Evolutionary conservation across 2,888 invertebrate species (phyloP).

Genomic region (Timandra comae): DNA sequence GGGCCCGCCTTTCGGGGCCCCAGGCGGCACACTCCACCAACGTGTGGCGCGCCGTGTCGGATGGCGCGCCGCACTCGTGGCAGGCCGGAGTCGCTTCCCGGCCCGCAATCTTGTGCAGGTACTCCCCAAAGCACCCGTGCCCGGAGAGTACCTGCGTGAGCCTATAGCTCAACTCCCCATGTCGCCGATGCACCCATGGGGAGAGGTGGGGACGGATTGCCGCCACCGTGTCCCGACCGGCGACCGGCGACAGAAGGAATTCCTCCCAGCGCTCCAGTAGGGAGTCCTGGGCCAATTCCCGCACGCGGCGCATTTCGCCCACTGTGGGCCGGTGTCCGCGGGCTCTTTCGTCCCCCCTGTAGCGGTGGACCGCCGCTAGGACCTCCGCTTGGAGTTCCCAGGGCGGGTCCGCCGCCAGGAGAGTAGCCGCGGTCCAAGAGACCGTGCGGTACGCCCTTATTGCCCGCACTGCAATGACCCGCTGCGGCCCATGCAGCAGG

Average conservation of each 20-base stretch:
- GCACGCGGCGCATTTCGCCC: not conserved
- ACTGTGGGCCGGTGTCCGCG: slow-evolving; percentile 5
- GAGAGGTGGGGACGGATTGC: not conserved
- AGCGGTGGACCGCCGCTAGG: not conserved
- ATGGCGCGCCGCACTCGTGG: no score
- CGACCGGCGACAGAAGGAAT: no score
- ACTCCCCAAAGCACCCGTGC: not conserved
- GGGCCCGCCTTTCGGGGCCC: no score
- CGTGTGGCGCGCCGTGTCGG: no score
- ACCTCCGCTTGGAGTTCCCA: not conserved
- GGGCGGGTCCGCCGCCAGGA: slow-evolving; percentile 1
- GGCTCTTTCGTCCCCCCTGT: not conserved
- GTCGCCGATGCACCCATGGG: not conserved
- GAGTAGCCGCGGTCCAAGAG: not conserved
- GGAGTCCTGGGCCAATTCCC: not conserved
- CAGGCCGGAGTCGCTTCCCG: no score
- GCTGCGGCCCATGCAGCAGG: not conserved
- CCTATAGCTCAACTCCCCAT: not conserved
- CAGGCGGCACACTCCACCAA: no score
- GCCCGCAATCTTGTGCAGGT: no score
- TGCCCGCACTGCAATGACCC: not conserved
- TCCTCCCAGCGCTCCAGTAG: no score
- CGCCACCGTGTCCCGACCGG: not conserved
- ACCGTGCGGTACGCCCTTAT: not conserved
- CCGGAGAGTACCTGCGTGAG: not conserved